A percentile compares a stretch with the other conserved stretches of the same genome.
Evolutionary conservation across 2,113 vertebrate species (phyloP).

Genomic region (Equus przewalskii): DNA sequence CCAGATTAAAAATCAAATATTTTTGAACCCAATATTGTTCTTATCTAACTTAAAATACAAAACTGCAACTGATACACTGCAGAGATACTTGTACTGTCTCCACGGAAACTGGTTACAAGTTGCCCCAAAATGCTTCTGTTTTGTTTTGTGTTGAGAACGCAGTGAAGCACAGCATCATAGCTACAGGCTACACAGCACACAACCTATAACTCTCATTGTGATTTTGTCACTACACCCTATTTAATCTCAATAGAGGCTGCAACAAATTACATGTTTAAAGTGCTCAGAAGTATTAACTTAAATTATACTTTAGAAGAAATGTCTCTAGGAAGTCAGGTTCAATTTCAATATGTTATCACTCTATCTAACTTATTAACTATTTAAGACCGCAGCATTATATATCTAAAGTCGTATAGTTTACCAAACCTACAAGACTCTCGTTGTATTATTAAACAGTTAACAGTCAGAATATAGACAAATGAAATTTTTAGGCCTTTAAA

Average conservation of each 20-base stretch:
- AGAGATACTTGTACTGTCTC: neutral
- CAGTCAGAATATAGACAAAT: slow-evolving; percentile 43
- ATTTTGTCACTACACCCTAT: slow-evolving; percentile 21
- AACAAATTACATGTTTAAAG: slow-evolving; percentile 64
- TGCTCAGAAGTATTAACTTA: slow-evolving; percentile 15
- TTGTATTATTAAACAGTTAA: slow-evolving; percentile 74
- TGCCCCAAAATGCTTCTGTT: neutral
- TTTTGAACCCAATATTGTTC: slow-evolving; percentile 16
- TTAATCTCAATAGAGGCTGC: slow-evolving; percentile 39
- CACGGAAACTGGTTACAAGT: slow-evolving; percentile 10
- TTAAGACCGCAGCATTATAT: slow-evolving; percentile 68
- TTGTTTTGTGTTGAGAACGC: slow-evolving; percentile 35
- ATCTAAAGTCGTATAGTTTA: slow-evolving; percentile 67
- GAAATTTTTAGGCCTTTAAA: slow-evolving; percentile 32
- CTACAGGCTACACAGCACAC: neutral
- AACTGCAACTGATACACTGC: neutral
- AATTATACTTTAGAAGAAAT: neutral
- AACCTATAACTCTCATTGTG: slow-evolving; percentile 34
- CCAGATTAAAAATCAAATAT: slow-evolving; percentile 29
- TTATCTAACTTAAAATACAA: slow-evolving; percentile 56
- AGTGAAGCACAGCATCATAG: neutral
- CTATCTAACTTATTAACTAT: slow-evolving; percentile 71
- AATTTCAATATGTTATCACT: slow-evolving; percentile 71
- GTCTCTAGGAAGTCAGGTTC: slow-evolving; percentile 50
- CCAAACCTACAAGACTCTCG: slow-evolving; percentile 56